Evolutionary conservation across 1,140 invertebrate species (phyloP), one percentile per base, ranked within the genome.

Genomic region (Probaryconus sp.): DNA sequence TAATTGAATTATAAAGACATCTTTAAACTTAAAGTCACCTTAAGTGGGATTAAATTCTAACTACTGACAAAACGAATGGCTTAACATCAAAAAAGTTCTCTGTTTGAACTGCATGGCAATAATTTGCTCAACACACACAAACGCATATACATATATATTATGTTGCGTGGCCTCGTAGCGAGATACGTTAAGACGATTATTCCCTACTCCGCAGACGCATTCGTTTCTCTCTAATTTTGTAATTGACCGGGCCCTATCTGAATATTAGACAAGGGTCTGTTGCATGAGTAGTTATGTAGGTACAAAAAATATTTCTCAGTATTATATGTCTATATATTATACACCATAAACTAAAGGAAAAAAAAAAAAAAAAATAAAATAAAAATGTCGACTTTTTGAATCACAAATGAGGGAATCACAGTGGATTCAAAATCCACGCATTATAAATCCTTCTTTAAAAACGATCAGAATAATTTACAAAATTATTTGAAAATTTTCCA

Each of bases 161-260:
- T 51, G 38, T 21, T 31, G 45, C 18, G 45, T 31, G 45, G 28
- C 28, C 45, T 21, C 28, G 30, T 20, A 42, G 14, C 55, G 33
- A 51, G 13, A 53, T 53, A 55, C 42, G 26, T 17, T 56, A 38
- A 76, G 45, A 38, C 51, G 61, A 68, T 63, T 64, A 70, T 55
- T 45, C 48, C 31, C 51, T n/a, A n/a, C n/a, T 71, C 28, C 35
- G 6, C 43, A 16, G 35, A 50, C 64, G 11, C 10, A 40, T 43
- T 58, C 40, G 43, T 58, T 56, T 40, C 28, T 51, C n/a, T 42
- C 37, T 71, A 50, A 71, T 71, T 64, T 51, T 24, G 37, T 64
- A 71, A 71, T 71, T 71, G 56, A 26, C n/a, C 26, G 7, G 55
- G 65, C 5, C 65, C 30, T 56, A 56, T 37, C 21, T 60, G 28